Conservation (phyloP, 2,888 invertebrate genomes). For the Polyommatus iphigenia region DNA sequence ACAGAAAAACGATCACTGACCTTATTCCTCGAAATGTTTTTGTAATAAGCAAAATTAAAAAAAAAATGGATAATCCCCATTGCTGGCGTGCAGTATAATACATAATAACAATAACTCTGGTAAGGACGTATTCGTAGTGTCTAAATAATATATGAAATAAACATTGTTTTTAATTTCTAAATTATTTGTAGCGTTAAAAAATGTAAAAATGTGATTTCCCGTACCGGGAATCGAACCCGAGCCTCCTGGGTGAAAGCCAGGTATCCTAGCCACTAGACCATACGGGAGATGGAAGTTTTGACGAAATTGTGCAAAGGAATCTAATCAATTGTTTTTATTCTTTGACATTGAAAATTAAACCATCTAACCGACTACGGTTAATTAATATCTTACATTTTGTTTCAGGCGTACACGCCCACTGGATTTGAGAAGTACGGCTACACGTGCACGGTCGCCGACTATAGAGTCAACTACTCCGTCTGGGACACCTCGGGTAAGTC, state of each 20-base stretch:
- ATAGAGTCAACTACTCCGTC: slow-evolving; percentile 80
- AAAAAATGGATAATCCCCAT: too few relatives aligned
- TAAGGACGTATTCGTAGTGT: too few relatives aligned
- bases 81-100: too few relatives aligned
- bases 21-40: too few relatives aligned
- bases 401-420: slow-evolving; percentile 82
- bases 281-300: slow-evolving; percentile 63
- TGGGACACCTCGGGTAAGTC: slow-evolving; percentile 83
- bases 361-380: background rate
- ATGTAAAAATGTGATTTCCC: slow-evolving; percentile 58
- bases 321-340: background rate
- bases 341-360: too few relatives aligned
- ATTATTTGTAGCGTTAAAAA: background rate
- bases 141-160: too few relatives aligned
- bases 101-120: too few relatives aligned
- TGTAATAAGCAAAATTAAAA: too few relatives aligned
- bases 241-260: slow-evolving; percentile 87
- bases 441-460: slow-evolving; percentile 79
- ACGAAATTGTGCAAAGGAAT: background rate
- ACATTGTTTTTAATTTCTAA: too few relatives aligned
- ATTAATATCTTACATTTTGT: slow-evolving; percentile 48
- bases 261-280: slow-evolving; percentile 86
- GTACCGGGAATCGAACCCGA: slow-evolving; percentile 88
- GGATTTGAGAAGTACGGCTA: slow-evolving; percentile 83
- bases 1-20: too few relatives aligned